Conservation (phyloP, 2,113 vertebrate genomes). For the Rhinopomastus cyanomelas region DNA sequence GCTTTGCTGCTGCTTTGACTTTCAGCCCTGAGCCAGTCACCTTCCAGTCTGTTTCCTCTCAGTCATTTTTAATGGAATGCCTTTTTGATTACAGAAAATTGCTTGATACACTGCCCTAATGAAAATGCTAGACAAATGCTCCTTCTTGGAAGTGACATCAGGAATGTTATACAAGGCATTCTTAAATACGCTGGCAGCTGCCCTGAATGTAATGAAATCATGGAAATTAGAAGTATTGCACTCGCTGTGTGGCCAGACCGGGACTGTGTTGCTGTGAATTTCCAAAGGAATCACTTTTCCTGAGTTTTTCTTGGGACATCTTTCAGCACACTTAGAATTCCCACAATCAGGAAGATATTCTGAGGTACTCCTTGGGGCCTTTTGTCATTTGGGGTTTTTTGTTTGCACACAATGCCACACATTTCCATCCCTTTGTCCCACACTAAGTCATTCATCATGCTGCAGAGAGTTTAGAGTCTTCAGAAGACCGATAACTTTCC, state of each 20-base stretch:
- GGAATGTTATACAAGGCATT: slow-evolving; percentile 63
- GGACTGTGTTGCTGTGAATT: slow-evolving; percentile 24
- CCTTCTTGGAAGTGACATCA: slow-evolving; percentile 55
- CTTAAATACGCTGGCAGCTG: slow-evolving; percentile 65
- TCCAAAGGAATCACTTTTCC: slow-evolving; percentile 6
- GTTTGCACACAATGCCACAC: neutral
- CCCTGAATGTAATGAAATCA: slow-evolving; percentile 65
- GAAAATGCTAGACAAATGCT: slow-evolving; percentile 50
- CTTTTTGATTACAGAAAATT: slow-evolving; percentile 39
- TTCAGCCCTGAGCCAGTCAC: neutral
- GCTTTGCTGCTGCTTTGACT: slow-evolving; percentile 25
- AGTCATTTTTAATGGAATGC: neutral
- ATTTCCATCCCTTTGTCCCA: neutral
- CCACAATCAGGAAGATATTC: neutral
- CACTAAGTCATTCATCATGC: neutral
- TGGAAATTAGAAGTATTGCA: slow-evolving; percentile 56
- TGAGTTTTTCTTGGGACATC: neutral
- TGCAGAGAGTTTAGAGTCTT: neutral
- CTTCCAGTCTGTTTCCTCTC: slow-evolving; percentile 17
- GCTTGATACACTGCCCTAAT: slow-evolving; percentile 28
- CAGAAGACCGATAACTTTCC: neutral
- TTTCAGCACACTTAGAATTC: neutral
- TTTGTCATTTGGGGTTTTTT: neutral
- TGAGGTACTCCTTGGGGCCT: neutral
- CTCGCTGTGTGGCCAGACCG: slow-evolving; percentile 58